Evolutionary conservation across 2,113 vertebrate genomes (phyloP).

Genomic region (Neoarius graeffei): DNA sequence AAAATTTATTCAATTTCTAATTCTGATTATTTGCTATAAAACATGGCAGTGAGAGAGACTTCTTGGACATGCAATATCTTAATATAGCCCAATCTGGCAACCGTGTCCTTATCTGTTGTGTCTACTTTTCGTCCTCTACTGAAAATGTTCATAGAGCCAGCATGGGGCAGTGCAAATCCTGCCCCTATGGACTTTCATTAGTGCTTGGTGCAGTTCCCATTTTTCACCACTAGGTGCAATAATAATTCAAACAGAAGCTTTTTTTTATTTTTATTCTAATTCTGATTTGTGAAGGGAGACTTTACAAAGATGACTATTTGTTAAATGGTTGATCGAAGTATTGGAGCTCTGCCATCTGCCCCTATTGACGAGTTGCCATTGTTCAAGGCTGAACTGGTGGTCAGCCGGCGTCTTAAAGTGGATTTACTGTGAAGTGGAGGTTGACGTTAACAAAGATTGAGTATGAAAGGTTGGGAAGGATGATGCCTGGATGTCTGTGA

Average conservation of each 20-base stretch:
- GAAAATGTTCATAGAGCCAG: neutral
- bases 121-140: neutral
- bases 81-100: neutral
- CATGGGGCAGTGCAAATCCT: neutral
- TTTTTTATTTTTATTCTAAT: too few relatives aligned
- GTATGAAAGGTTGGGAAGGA: neutral
- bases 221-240: neutral
- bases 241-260: too few relatives aligned
- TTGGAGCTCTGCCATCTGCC: neutral
- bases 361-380: neutral
- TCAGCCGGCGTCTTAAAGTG: neutral
- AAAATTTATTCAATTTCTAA: neutral
- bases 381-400: neutral
- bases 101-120: neutral
- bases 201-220: neutral
- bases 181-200: neutral
- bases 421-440: neutral
- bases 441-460: conserved; percentile 18
- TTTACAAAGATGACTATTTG: neutral
- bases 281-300: neutral
- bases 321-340: neutral
- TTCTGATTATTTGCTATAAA: neutral
- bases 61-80: neutral
- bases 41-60: neutral
- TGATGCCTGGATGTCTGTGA: neutral